Base-by-base conservation (phyloP, 2,113 vertebrate genomes). In the Phyllostomus hastatus region DNA sequence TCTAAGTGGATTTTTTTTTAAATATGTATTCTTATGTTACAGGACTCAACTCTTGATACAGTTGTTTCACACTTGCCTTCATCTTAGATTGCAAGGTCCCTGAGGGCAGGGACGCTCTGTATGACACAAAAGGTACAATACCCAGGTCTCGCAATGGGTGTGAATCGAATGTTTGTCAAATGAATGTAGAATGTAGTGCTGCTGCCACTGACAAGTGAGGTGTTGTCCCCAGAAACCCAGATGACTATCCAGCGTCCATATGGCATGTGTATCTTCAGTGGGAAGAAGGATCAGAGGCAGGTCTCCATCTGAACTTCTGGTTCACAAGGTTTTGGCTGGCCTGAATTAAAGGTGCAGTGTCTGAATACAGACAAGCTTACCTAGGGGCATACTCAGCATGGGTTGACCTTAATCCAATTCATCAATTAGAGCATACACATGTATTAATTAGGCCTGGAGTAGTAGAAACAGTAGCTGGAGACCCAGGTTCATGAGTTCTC, bases 181-280 rank as follows among this genome's bases (percentile, higher is more conserved):
- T 82, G 88, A 94, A 64, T 66, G 7, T 9, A 50, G 41, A 82
- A 61, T 91, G 22, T 28, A 57, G 59, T 50, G 17, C 86, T 50
- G 17, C 86, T 82, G 19, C 70, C 66, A 35, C 59, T 48, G 43
- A 84, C 66, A 94, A 92, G 28, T 41, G 35, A 80, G 15, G 4
- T 76, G n/a, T 28, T 81, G 6, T 90, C 64, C 38, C 76, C 57
- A 59, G 50, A 87, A 81, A 91, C 69, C 72, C 54, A 73, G 69
- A 50, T 75, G 64, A 50, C 12, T 50, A 8, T 73, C 22, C 66
- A 88, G 88, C 88, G 54, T 88, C 85, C 64, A 26, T 75, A 57
- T 46, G 50, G 69, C 92, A 75, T 72, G n/a, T 92, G 93, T 73
- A 19, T 93, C 80, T 92, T 88, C 88, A 90, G 69, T 84, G 46